phyloP scores from a whole-genome alignment of 2,888 invertebrate species.

The Zygaena filipendulae region DNA sequence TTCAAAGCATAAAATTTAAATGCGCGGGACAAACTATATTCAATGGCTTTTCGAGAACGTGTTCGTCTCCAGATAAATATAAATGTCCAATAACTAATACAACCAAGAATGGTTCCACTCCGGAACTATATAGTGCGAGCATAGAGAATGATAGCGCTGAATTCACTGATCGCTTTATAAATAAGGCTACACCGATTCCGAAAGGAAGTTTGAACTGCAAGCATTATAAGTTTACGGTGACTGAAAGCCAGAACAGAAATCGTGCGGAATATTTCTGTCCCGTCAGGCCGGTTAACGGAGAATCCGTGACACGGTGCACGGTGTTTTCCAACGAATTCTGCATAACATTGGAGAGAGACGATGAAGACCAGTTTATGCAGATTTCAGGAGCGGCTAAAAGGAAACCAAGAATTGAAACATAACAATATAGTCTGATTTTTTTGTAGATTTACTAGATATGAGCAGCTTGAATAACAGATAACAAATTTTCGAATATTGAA shows the following conservation, averaged over 20 bases:
- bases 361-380: constrained; percentile 41
- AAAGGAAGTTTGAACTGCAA: constrained; percentile 33
- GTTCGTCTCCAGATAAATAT: constrained; percentile 46
- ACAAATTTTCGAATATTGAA: no score
- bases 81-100: constrained; percentile 38
- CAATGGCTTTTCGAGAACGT: constrained; percentile 45
- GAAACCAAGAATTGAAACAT: constrained; percentile 29
- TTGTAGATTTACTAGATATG: not conserved
- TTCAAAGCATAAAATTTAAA: constrained; percentile 56
- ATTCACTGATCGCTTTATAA: constrained; percentile 11
- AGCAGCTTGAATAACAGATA: no score
- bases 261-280: constrained; percentile 53
- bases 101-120: constrained; percentile 24
- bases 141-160: constrained; percentile 20
- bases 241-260: constrained; percentile 34
- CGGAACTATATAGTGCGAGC: constrained; percentile 25
- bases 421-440: constrained; percentile 9
- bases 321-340: constrained; percentile 57
- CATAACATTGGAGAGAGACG: constrained; percentile 43
- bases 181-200: constrained; percentile 23
- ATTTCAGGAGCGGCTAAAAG: constrained; percentile 32
- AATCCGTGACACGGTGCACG: constrained; percentile 38
- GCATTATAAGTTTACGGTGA: constrained; percentile 51
- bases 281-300: constrained; percentile 35
- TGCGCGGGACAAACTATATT: constrained; percentile 54